Conservation (phyloP, 2,888 invertebrate species). For the Hybos culiciformis region DNA sequence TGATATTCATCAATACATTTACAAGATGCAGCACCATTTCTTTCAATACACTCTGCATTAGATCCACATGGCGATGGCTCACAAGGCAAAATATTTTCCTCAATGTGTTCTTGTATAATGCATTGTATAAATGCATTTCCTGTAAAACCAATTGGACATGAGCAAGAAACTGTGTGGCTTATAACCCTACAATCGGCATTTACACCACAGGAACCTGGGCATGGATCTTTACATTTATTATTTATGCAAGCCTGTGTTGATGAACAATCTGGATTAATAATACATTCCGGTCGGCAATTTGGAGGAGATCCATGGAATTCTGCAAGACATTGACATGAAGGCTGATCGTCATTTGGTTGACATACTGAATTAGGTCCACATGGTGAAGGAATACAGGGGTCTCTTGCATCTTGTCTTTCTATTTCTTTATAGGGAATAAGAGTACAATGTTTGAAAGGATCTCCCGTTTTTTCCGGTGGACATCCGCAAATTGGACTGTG, state of each 20-base stretch:
- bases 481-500: constrained; percentile 61
- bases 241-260: constrained; percentile 65
- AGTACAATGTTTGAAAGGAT: constrained; percentile 64
- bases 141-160: constrained; percentile 57
- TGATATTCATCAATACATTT: constrained; percentile 66
- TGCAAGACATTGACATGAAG: constrained; percentile 63
- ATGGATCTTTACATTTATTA: constrained; percentile 68
- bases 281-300: constrained; percentile 69
- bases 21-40: constrained; percentile 67
- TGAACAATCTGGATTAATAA: constrained; percentile 68
- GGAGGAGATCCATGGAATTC: constrained; percentile 68
- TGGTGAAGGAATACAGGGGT: constrained; percentile 63
- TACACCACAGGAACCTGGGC: constrained; percentile 66
- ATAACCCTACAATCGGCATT: constrained; percentile 69
- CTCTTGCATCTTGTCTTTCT: constrained; percentile 28
- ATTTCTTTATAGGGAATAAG: constrained; percentile 38
- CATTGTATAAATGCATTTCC: constrained; percentile 78
- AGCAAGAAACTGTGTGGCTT: constrained; percentile 68
- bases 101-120: constrained; percentile 35
- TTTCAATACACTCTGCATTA: constrained; percentile 63
- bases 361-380: constrained; percentile 74
- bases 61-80: constrained; percentile 78
- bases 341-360: constrained; percentile 46
- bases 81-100: constrained; percentile 52
- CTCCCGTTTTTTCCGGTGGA: constrained; percentile 48